Evolutionary conservation across 2,888 invertebrate species (phyloP), one percentile per base, ranked within the genome.

Genomic region (Andrena minutula): DNA sequence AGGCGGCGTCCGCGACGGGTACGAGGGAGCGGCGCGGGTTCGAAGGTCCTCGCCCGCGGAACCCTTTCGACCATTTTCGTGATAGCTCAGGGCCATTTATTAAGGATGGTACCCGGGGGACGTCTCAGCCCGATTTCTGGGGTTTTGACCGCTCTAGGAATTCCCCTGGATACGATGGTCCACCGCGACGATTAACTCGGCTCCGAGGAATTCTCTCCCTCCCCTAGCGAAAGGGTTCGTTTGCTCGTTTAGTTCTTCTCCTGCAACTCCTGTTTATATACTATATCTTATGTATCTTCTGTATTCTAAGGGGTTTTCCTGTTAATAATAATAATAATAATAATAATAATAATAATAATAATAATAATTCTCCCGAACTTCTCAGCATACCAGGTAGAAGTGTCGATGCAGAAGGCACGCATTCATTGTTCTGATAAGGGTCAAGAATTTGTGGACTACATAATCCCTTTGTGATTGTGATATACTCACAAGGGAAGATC

Each of bases 21-120:
- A 76, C 66, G 63, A 68, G 65, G 77, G 71, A 70, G 77, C 35
- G 49, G 41, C 28, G 60, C 49, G 61, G 63, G 47, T 72, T 82
- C 70, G 82, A 78, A 74, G 79, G 65, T 83, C 81, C 82, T 79
- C 75, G 64, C 75, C 73, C 74, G 70, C 75, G 82, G 88, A 79
- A 69, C 56, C 30, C 60, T 71, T 74, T 75, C 53, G 63, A 73
- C 58, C 66, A 73, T 82, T 82, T 77, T 87, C 90, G 89, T 88
- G 90, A 90, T 89, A 76, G 87, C 89, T 89, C 76, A 76, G 74
- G 84, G 88, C 85, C 75, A 82, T 85, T 86, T 84, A 89, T 90
- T 90, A 89, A 84, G 53, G 75, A 87, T 78, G 85, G 71, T 84
- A 88, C 65, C 64, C 16, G 35, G 20, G 56, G 71, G 32, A 76